A percentile compares a stretch with the other conserved stretches of the same genome.
These are phyloP conservation scores for Glossophaga mutica DNA, from an alignment of 2,797 vertebrate species.

Conservation along the genomic window DNA sequence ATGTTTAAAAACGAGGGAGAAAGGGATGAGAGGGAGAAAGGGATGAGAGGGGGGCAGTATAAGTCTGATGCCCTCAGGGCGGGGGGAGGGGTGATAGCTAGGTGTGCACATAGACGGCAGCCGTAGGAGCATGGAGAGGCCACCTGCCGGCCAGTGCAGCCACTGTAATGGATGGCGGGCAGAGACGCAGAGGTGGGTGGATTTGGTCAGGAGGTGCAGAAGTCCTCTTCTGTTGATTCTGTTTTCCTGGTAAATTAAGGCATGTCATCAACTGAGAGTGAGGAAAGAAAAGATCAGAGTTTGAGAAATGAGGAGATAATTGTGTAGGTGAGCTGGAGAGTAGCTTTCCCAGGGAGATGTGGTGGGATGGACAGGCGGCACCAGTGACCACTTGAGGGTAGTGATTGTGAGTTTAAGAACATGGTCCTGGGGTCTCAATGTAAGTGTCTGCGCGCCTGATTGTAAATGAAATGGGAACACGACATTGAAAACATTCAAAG, in stretches of 20 bases:
- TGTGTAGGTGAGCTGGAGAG: neutral
- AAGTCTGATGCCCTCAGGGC: neutral
- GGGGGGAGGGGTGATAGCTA: neutral
- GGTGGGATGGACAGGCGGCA: neutral
- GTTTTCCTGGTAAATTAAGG: neutral
- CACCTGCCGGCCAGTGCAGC: neutral
- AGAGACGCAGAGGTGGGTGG: neutral
- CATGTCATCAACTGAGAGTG: neutral
- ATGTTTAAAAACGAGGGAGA: neutral
- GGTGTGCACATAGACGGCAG: neutral
- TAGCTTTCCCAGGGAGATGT: neutral
- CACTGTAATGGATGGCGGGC: neutral
- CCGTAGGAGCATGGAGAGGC: neutral
- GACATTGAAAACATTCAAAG: neutral
- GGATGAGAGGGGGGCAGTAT: too few species aligned
- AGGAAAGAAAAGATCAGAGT: neutral
- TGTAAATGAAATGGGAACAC: neutral
- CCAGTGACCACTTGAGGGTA: neutral
- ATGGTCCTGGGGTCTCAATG: neutral
- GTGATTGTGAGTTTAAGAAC: neutral
- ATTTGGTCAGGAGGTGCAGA: rapidly evolving
- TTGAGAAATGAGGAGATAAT: neutral
- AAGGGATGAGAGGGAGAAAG: neutral
- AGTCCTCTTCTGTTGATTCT: neutral
- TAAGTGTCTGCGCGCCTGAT: neutral